Percentiles rank a stretch among this genome's conserved stretches.
These are phyloP conservation scores for Engystomops pustulosus DNA, from an alignment of 2,113 vertebrate species.

Conservation along the genomic window DNA sequence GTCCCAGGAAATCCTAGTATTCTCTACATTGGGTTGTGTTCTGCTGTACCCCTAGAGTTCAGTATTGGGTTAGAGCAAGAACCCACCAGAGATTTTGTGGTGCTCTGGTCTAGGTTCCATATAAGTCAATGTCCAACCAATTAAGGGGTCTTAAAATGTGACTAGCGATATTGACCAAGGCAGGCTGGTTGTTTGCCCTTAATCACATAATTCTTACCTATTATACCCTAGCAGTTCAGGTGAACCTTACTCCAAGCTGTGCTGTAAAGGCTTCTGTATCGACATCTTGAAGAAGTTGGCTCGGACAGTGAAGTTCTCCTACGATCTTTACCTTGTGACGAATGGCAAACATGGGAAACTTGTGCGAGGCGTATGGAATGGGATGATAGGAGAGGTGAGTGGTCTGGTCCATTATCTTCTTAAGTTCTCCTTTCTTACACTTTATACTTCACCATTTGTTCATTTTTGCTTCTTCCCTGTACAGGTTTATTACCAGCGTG, in stretches of 20 bases:
- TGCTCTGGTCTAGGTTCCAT: too few relatives aligned
- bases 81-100: too few relatives aligned
- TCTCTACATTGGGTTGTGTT: too few relatives aligned
- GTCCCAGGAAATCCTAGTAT: too few relatives aligned
- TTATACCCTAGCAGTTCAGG: conserved; percentile 58
- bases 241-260: conserved; percentile 93
- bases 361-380: conserved; percentile 94
- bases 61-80: too few relatives aligned
- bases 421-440: not conserved
- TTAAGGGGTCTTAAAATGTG: too few relatives aligned
- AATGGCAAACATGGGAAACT: conserved; percentile 97
- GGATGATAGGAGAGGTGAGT: conserved; percentile 97
- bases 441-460: too few relatives aligned
- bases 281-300: conserved; percentile 97
- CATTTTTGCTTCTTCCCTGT: not conserved
- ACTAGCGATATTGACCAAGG: too few relatives aligned
- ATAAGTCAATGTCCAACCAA: too few relatives aligned
- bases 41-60: too few relatives aligned
- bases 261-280: conserved; percentile 98
- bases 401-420: not conserved
- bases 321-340: conserved; percentile 96
- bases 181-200: too few relatives aligned
- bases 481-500: conserved; percentile 94
- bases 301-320: conserved; percentile 92
- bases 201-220: conserved; percentile 18